Percentiles rank a stretch among this genome's conserved stretches.
Conservation (phyloP, 2,113 vertebrate species). For the Protobothrops mucrosquamatus region DNA sequence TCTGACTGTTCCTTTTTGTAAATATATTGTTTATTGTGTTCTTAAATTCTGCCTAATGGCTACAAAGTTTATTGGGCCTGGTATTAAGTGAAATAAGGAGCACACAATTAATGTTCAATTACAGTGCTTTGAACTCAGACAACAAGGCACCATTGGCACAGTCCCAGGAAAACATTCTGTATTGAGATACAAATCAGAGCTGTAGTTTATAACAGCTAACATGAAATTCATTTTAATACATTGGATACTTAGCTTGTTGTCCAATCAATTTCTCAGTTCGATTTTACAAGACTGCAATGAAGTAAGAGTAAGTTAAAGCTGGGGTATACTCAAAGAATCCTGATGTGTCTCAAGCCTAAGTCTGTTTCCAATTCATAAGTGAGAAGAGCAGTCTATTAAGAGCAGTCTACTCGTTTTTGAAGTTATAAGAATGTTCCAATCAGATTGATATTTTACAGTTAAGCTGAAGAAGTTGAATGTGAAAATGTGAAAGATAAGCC, state of each 20-base stretch:
- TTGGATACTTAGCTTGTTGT: slow-evolving; percentile 35
- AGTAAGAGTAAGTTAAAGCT: slow-evolving; percentile 46
- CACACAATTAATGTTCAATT: slow-evolving; percentile 68
- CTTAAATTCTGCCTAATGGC: slow-evolving; percentile 67
- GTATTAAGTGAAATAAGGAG: slow-evolving; percentile 59
- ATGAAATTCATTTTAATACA: slow-evolving; percentile 52
- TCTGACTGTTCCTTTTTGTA: slow-evolving; percentile 59
- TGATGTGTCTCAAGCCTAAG: slow-evolving; percentile 32
- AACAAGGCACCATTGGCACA: slow-evolving; percentile 57
- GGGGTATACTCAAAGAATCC: slow-evolving; percentile 45
- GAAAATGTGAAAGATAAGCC: not conserved
- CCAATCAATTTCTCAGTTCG: slow-evolving; percentile 58
- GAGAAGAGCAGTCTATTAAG: slow-evolving; percentile 1
- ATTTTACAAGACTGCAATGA: slow-evolving; percentile 29
- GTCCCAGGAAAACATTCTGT: slow-evolving; percentile 58
- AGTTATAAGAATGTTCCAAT: not conserved
- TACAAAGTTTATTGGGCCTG: slow-evolving; percentile 60
- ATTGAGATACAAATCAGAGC: slow-evolving; percentile 51
- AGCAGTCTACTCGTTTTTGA: not conserved
- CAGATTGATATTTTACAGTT: not conserved
- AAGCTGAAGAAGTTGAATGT: not conserved
- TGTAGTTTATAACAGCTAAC: slow-evolving; percentile 45
- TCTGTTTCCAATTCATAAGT: not conserved
- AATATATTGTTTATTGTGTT: slow-evolving; percentile 70
- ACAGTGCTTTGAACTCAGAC: slow-evolving; percentile 64